A percentile compares a stretch with the other conserved stretches of the same genome.
Conservation (phyloP, 2,888 invertebrate genomes). For the Galeopsomyia nigrocyanea region DNA sequence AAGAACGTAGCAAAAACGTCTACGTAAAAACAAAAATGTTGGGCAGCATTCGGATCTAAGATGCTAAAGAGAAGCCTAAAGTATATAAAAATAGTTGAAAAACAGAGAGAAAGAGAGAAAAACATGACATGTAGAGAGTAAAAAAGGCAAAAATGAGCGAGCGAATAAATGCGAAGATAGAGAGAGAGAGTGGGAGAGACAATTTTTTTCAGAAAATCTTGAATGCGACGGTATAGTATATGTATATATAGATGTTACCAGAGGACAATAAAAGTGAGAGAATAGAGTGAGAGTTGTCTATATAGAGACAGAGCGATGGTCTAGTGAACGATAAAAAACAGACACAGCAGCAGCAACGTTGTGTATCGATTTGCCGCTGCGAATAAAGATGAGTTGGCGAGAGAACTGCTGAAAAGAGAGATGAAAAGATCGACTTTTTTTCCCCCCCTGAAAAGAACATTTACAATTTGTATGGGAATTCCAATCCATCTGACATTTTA, state of each 20-base stretch:
- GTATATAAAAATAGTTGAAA: conserved; percentile 10
- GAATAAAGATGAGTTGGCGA: conserved; percentile 22
- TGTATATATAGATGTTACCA: conserved; percentile 9
- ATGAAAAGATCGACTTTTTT: conserved; percentile 23
- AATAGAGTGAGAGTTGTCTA: background rate
- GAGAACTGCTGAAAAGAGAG: conserved; percentile 24
- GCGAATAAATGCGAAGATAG: background rate
- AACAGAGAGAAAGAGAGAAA: conserved; percentile 8
- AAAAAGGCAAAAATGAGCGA: conserved; percentile 15
- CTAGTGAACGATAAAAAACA: conserved; percentile 25
- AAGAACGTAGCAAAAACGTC: background rate
- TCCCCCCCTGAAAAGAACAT: conserved; percentile 20
- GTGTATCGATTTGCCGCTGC: conserved; percentile 21
- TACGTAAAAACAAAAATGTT: conserved; percentile 24
- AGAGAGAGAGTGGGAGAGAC: conserved; percentile 10
- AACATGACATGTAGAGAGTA: background rate
- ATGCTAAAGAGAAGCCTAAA: conserved; percentile 29
- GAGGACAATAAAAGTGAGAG: conserved; percentile 21
- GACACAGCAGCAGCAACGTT: conserved; percentile 4
- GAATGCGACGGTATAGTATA: conserved; percentile 6
- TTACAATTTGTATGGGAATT: conserved; percentile 17
- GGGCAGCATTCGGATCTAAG: conserved; percentile 35
- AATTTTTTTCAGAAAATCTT: conserved; percentile 4
- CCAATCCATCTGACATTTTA: background rate
- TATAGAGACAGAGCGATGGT: conserved; percentile 24